Percentiles rank a stretch among this genome's conserved stretches.
phyloP scores from a whole-genome alignment of 2,888 invertebrate species.

The Neria commutata region DNA sequence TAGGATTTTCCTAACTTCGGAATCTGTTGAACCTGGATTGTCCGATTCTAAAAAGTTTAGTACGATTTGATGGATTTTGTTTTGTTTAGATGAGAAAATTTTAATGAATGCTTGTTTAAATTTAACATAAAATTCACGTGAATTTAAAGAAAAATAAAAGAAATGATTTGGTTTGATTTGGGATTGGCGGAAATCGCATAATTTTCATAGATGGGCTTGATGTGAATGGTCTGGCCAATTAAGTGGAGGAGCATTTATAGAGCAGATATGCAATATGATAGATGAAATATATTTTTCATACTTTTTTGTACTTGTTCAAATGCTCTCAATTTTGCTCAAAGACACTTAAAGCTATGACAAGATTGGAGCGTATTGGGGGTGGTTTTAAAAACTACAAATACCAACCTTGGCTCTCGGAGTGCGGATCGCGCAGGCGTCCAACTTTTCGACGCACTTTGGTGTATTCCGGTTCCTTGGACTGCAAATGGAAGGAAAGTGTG shows the following conservation, averaged over 20 bases:
- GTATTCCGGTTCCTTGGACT: slow-evolving; percentile 78
- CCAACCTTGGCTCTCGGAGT: slow-evolving; percentile 83
- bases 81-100: slow-evolving; percentile 40
- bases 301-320: too few species aligned
- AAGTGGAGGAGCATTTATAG: too few species aligned
- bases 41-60: slow-evolving; percentile 78
- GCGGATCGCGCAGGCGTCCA: slow-evolving; percentile 76
- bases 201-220: too few species aligned
- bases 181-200: too few species aligned
- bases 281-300: too few species aligned
- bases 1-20: slow-evolving; percentile 92
- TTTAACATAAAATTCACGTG: too few species aligned
- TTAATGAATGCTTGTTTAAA: not conserved
- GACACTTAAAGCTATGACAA: not conserved
- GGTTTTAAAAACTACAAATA: slow-evolving; percentile 3
- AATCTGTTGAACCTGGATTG: slow-evolving; percentile 94
- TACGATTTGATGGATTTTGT: slow-evolving; percentile 60
- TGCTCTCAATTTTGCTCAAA: not conserved
- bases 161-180: too few species aligned
- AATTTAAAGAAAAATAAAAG: too few species aligned
- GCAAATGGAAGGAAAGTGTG: not conserved
- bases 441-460: slow-evolving; percentile 85
- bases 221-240: too few species aligned
- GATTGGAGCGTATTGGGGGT: not conserved
- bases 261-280: too few species aligned